Evolutionary conservation across 2,888 invertebrate species (phyloP).

Genomic region (Xestia xanthographa): DNA sequence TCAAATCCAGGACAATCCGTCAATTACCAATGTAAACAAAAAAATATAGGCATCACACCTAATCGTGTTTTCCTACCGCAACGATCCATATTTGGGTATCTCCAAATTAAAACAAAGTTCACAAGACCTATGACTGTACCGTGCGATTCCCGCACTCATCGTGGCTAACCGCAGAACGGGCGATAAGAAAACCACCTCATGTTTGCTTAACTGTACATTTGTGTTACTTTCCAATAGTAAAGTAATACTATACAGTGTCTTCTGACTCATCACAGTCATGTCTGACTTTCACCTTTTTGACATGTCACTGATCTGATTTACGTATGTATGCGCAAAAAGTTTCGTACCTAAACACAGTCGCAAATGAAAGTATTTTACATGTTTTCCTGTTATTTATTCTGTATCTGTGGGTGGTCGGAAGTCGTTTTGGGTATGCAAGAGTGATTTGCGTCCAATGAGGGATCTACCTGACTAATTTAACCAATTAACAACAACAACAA

Average conservation of each 20-base stretch:
- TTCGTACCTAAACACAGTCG: conserved; percentile 21
- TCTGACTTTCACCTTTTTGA: conserved; percentile 78
- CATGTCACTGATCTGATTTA: conserved; percentile 73
- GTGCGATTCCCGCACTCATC: conserved; percentile 42
- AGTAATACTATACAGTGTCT: conserved; percentile 70
- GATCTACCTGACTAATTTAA: conserved; percentile 37
- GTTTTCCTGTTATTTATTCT: conserved; percentile 44
- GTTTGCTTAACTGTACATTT: conserved; percentile 75
- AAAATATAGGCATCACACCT: not conserved
- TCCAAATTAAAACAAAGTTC: conserved; percentile 45
- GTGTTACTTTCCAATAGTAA: conserved; percentile 77
- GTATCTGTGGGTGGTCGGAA: conserved; percentile 30
- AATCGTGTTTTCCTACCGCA: conserved; percentile 15
- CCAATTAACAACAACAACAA: too few species aligned
- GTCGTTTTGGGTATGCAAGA: conserved; percentile 40
- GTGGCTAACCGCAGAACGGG: conserved; percentile 67
- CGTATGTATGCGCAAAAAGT: conserved; percentile 45
- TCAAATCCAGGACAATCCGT: not conserved
- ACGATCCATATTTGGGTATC: conserved; percentile 45
- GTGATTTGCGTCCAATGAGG: conserved; percentile 42
- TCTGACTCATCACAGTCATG: conserved; percentile 68
- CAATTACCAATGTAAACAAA: not conserved
- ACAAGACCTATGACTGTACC: conserved; percentile 49
- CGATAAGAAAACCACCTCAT: conserved; percentile 70
- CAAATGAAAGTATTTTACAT: conserved; percentile 48